phyloP scores from a whole-genome alignment of 2,797 vertebrate genomes.

The Sebastes steindachneri region DNA sequence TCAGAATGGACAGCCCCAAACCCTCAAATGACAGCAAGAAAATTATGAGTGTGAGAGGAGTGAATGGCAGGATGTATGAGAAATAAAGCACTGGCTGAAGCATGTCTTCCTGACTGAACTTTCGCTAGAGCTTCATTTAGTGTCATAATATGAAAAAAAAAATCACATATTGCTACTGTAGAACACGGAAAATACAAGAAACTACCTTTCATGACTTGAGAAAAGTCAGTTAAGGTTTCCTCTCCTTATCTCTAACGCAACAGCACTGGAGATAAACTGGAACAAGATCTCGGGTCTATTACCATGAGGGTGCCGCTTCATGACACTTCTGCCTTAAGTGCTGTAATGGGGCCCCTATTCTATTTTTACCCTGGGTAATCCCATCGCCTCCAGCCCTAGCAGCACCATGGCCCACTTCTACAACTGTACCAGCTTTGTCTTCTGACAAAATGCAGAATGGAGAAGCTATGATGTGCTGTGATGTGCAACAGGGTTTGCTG shows the following conservation, averaged over 20 bases:
- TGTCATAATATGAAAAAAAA: neutral
- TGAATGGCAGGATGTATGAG: neutral
- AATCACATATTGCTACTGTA: no score
- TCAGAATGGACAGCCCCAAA: neutral
- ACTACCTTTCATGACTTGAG: neutral
- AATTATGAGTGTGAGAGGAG: neutral
- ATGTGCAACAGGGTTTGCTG: neutral
- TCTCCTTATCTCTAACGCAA: neutral
- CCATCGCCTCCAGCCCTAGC: neutral
- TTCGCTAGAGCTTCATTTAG: no score
- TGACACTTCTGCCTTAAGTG: neutral
- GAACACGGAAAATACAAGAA: neutral
- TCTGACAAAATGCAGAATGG: neutral
- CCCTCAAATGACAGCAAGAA: neutral
- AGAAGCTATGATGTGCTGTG: neutral
- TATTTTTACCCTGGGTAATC: slow-evolving; percentile 32
- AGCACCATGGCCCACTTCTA: slow-evolving; percentile 16
- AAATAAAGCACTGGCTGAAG: neutral
- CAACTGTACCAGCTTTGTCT: neutral
- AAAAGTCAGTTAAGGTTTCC: neutral
- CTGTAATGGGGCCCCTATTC: slow-evolving; percentile 7
- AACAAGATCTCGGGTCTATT: neutral
- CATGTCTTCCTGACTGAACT: no score
- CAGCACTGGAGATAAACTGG: neutral
- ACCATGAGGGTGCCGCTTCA: neutral